Conservation (phyloP, 2,888 invertebrate genomes). For the Argyresthia albistria region DNA sequence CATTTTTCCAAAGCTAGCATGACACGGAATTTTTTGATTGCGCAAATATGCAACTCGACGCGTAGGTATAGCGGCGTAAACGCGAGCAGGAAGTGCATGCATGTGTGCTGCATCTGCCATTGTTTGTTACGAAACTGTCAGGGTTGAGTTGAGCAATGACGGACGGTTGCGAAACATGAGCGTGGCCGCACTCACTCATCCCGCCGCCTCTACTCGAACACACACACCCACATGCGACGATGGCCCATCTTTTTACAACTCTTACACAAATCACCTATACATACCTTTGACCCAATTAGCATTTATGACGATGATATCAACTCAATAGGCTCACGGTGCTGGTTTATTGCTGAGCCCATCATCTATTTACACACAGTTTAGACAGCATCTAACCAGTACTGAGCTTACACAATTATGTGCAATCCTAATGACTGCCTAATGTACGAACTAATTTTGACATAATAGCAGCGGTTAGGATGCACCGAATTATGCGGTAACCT, state of each 20-base stretch:
- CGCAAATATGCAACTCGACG: constrained; percentile 44
- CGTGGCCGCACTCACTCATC: constrained; percentile 25
- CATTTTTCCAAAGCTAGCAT: constrained; percentile 14
- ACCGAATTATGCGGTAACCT: background rate
- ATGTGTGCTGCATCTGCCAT: constrained; percentile 68
- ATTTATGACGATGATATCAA: background rate
- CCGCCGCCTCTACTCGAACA: constrained; percentile 40
- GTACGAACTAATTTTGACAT: background rate
- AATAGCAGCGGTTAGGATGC: background rate
- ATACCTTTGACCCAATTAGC: background rate
- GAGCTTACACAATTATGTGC: background rate
- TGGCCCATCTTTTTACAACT: too few relatives aligned
- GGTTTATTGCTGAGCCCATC: background rate
- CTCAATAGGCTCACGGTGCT: background rate
- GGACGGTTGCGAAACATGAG: constrained; percentile 45
- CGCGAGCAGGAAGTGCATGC: constrained; percentile 68
- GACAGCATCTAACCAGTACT: background rate
- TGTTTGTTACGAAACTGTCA: constrained; percentile 67
- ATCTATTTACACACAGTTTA: background rate
- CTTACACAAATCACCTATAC: too few relatives aligned
- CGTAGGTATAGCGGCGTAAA: constrained; percentile 36
- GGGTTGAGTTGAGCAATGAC: constrained; percentile 66
- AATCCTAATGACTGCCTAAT: background rate
- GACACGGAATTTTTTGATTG: constrained; percentile 23
- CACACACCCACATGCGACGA: background rate